Evolutionary conservation across 1,140 invertebrate genomes (phyloP).

Genomic region (Drosophila seguyi): DNA sequence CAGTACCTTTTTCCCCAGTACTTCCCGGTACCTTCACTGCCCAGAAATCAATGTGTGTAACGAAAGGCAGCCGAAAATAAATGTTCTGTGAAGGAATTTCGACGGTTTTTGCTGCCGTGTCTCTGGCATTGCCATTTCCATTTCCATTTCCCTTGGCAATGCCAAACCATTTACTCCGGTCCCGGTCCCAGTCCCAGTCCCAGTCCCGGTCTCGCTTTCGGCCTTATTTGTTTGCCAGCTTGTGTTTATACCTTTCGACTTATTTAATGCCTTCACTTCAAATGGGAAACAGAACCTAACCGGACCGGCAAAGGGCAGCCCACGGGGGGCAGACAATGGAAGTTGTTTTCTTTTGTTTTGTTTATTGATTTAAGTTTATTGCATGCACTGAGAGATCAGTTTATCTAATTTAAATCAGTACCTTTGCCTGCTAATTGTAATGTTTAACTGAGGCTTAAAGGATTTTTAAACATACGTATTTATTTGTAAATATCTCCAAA

Average conservation of each 20-base stretch:
- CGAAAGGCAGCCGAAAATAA: constrained; percentile 82
- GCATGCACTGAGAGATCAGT: constrained; percentile 23
- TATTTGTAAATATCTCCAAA: too few species aligned
- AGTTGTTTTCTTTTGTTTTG: constrained; percentile 60
- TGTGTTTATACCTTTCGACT: constrained; percentile 81
- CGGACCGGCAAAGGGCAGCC: constrained; percentile 36
- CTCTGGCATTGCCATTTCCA: constrained; percentile 36
- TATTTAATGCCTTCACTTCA: constrained; percentile 79
- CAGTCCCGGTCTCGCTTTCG: constrained; percentile 24
- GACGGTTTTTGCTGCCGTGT: constrained; percentile 71
- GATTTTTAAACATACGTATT: too few species aligned
- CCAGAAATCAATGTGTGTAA: constrained; percentile 83
- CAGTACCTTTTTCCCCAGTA: not conserved
- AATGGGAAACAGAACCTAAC: constrained; percentile 72
- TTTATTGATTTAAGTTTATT: constrained; percentile 80
- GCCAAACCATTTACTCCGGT: constrained; percentile 62
- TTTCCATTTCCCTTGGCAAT: constrained; percentile 42
- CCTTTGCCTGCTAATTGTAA: too few species aligned
- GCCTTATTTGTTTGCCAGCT: constrained; percentile 73
- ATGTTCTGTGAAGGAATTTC: constrained; percentile 85
- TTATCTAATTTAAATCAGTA: not conserved
- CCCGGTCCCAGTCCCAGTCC: constrained; percentile 6
- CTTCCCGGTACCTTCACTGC: constrained; percentile 14
- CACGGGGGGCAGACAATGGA: constrained; percentile 53
- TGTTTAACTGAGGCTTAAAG: not conserved